Evolutionary conservation across 2,888 invertebrate genomes (phyloP), one percentile per base, ranked within the genome.

Genomic region (Anorthoa munda): DNA sequence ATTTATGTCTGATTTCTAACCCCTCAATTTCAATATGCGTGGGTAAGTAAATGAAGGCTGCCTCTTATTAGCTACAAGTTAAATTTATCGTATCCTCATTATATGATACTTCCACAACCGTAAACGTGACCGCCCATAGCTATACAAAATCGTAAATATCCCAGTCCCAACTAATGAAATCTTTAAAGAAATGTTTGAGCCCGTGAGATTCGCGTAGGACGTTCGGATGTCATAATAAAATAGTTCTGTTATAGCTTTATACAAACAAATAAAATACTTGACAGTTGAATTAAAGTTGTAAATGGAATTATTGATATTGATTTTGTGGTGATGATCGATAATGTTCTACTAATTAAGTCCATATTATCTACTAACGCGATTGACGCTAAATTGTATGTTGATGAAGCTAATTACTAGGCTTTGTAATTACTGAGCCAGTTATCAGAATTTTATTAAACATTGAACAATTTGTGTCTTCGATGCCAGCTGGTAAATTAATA

Each of bases 71-170:
- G 86, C 79, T 84, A 83, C 81, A 79, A 83, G 82, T 86, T 81
- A 86, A 90, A 87, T 85, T 85, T 89, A 90, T 87, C 83, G 86
- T 88, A 90, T 87, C 85, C 88, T 90, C 90, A 90, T 89, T 89
- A 89, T 81, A 86, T 86, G 83, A 87, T 87, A 86, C 82, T 84
- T 85, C 84, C 77, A 83, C 90, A 89, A 86, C 85, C 85, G 86
- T 90, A 87, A 90, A 90, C 92, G 91, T 93, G 92, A 92, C 91
- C 91, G 91, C 93, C 92, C 91, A 90, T 92, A 92, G 92, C 90
- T 90, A 92, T 91, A 87, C 83, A 87, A 91, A 91, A 90, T 89
- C 90, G 88, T 92, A 92, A 92, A 92, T 89, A 90, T 90, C 87
- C 89, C 87, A 82, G 83, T 75, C 85, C 78, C 81, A 83, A 78